phyloP scores from a whole-genome alignment of 2,888 invertebrate genomes.

The Cephus spinipes region DNA sequence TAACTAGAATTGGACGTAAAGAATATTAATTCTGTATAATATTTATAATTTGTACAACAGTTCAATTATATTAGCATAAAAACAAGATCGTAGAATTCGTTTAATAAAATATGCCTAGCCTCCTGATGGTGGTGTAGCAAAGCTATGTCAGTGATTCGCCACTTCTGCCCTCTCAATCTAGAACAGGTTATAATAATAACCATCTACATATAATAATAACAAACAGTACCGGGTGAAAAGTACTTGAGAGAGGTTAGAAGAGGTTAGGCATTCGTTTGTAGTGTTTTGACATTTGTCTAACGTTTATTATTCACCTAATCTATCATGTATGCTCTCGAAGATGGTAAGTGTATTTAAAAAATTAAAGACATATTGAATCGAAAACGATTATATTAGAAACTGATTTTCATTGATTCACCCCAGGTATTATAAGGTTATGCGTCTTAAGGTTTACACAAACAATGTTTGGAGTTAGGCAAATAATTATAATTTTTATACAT shows the following conservation, averaged over 20 bases:
- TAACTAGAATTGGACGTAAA: background rate
- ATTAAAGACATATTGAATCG: background rate
- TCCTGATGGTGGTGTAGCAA: background rate
- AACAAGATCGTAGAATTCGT: background rate
- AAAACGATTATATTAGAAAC: background rate
- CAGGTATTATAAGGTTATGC: background rate
- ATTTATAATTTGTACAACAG: background rate
- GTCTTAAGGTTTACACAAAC: background rate
- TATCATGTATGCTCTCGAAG: conserved; percentile 6
- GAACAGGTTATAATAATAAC: background rate
- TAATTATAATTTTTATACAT: background rate
- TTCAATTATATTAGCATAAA: background rate
- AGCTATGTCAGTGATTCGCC: background rate
- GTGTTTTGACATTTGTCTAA: background rate
- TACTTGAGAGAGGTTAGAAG: background rate
- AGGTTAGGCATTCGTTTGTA: background rate
- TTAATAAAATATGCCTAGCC: background rate
- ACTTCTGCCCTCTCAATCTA: background rate
- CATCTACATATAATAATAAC: too few relatives aligned
- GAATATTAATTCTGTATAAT: background rate
- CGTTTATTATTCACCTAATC: background rate
- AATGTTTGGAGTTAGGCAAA: background rate
- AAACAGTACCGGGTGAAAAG: background rate
- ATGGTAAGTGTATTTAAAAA: background rate
- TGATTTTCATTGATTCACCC: background rate